Percentiles rank a stretch among this genome's conserved stretches.
phyloP scores from a whole-genome alignment of 1,140 invertebrate species.

The Diorhabda carinulata region DNA sequence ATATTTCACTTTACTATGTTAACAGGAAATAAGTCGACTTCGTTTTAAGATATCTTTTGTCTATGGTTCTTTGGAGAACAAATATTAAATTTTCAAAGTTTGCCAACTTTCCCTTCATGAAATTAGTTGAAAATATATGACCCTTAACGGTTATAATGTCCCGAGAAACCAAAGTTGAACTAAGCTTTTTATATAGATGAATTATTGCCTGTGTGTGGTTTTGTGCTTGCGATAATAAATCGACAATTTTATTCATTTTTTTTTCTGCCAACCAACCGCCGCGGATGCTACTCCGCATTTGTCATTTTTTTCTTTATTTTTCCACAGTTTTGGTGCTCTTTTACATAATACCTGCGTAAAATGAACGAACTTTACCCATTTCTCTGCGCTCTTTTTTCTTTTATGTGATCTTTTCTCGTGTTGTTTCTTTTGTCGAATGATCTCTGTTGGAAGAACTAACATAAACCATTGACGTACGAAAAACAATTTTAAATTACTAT shows the following conservation, averaged over 20 bases:
- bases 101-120: not conserved
- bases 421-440: slow-evolving; percentile 2
- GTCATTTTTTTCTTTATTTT: slow-evolving; percentile 14
- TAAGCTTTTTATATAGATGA: slow-evolving; percentile 11
- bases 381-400: slow-evolving; percentile 4
- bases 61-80: no score
- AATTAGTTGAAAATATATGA: not conserved
- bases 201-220: slow-evolving; percentile 12
- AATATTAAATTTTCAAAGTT: no score
- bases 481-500: not conserved
- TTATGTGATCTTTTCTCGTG: not conserved
- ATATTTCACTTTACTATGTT: no score
- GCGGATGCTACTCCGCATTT: slow-evolving; percentile 10
- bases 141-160: not conserved
- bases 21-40: no score
- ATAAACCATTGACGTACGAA: no score
- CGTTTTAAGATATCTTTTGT: no score
- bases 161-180: slow-evolving; percentile 1
- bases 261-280: not conserved
- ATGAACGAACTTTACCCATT: slow-evolving; percentile 3
- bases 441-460: not conserved
- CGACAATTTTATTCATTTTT: slow-evolving; percentile 8
- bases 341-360: slow-evolving; percentile 19
- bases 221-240: slow-evolving; percentile 18
- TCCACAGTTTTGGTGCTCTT: slow-evolving; percentile 9